Base-by-base conservation (phyloP, 2,888 invertebrate genomes). In the Mythimna albipuncta region DNA sequence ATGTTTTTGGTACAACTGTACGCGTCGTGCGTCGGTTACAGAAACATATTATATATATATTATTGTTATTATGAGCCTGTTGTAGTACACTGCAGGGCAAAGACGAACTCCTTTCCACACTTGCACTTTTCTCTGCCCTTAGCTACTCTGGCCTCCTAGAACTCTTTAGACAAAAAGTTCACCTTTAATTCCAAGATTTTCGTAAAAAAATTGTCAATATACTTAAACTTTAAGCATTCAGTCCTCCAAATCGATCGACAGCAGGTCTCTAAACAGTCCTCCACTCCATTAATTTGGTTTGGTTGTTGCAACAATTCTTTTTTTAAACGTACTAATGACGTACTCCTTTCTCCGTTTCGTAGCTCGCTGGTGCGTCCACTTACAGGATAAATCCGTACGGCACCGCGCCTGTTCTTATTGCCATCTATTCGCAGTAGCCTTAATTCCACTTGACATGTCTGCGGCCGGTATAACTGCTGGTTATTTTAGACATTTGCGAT, bases 371-470 rank as follows among this genome's bases (percentile, higher is more conserved):
- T n/a, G 26, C 9, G 44, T 32, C 44, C 78, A 62, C 64, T 74
- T 74, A 54, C 54, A 74, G 75, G 64, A 83, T 81, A 83, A 83
- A 74, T 81, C 75, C 71, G 71, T 72, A 64, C 67, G 58, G 74
- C 81, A 83, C 82, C 75, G 50, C 52, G 58, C 79, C 86, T 88
- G 82, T 80, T 89, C 86, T 89, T 88, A 84, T 88, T 89, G 81
- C 86, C 80, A 76, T 86, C 89, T 91, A 85, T 86, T 81, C 74
- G 66, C 63, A 69, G 69, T 21, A 63, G 64, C 59, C 66, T 80
- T 78, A 78, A 84, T 86, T 75, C 78, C 78, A 79, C 77, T 82
- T 87, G 85, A 87, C 87, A 87, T 87, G 79, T 79, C 83, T 77
- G 71, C 72, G 54, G 62, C 50, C 65, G 64, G 75, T 52, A 59